phyloP scores from a whole-genome alignment of 2,113 vertebrate species.

The Gallinago jamesoni region DNA sequence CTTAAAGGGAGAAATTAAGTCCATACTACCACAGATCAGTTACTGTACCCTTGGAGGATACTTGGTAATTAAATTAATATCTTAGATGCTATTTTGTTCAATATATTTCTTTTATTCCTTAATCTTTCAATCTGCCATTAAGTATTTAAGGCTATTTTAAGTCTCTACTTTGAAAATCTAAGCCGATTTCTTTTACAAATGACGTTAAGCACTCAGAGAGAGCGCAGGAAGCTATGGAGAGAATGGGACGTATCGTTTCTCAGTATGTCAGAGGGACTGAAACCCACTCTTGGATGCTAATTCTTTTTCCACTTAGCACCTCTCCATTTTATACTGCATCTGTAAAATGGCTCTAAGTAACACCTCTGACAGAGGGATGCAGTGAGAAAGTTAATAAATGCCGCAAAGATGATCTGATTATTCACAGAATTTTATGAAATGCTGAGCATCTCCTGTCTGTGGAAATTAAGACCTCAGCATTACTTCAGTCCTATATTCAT shows the following conservation, averaged over 20 bases:
- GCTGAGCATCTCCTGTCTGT: not conserved
- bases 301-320: not conserved
- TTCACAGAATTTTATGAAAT: not conserved
- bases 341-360: not conserved
- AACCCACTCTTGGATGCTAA: not conserved
- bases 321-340: not conserved
- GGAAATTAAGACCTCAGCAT: not conserved
- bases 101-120: constrained; percentile 32
- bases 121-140: constrained; percentile 52
- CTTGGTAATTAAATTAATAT: constrained; percentile 59
- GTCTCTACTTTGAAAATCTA: constrained; percentile 24
- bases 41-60: not conserved
- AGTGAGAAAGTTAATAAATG: not conserved
- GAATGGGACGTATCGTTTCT: not conserved
- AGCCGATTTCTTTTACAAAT: not conserved
- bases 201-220: not conserved
- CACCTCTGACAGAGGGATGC: not conserved
- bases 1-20: constrained; percentile 18
- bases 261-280: not conserved
- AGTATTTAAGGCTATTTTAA: constrained; percentile 60
- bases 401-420: not conserved
- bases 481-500: not conserved
- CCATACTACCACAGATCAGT: not conserved
- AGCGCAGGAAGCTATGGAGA: not conserved
- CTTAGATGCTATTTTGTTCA: constrained; percentile 33